phyloP scores from a whole-genome alignment of 2,113 vertebrate genomes.

The Hyperopisus bebe region DNA sequence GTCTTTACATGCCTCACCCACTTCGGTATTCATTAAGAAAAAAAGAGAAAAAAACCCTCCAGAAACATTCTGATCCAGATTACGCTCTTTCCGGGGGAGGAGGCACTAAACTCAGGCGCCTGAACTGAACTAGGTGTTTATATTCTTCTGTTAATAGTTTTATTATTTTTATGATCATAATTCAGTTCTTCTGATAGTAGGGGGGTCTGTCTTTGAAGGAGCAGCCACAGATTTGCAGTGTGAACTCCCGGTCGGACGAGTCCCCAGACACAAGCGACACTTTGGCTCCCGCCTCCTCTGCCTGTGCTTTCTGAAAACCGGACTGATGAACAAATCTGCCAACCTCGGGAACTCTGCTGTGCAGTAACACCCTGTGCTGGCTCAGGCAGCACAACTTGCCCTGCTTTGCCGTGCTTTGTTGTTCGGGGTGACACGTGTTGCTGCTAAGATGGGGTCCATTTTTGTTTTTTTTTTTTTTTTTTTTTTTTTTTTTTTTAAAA shows the following conservation, averaged over 20 bases:
- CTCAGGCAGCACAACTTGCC: not conserved
- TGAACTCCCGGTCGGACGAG: not conserved
- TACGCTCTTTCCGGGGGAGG: not conserved
- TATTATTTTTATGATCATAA: not conserved
- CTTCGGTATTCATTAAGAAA: not conserved
- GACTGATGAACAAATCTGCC: conserved; percentile 8
- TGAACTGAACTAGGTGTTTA: conserved; percentile 11
- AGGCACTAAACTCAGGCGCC: not conserved
- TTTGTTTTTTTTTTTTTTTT: not conserved
- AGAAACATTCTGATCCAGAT: not conserved
- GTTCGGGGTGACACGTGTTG: conserved; percentile 8
- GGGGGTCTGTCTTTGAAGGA: not conserved
- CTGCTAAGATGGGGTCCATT: conserved; percentile 4
- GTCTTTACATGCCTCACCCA: not conserved
- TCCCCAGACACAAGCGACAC: not conserved
- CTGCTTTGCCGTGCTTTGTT: conserved; percentile 31
- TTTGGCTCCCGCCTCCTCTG: not conserved
- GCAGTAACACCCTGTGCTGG: not conserved
- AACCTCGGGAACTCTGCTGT: not conserved
- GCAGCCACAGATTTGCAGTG: not conserved
- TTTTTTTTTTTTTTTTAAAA: not conserved
- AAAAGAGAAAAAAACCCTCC: not conserved
- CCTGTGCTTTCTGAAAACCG: not conserved
- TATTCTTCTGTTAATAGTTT: conserved; percentile 9
- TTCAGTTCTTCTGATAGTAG: not conserved